These are phyloP conservation scores for Oenanthe oenanthe DNA, from an alignment of 2,113 vertebrate species.

Conservation along the genomic window DNA sequence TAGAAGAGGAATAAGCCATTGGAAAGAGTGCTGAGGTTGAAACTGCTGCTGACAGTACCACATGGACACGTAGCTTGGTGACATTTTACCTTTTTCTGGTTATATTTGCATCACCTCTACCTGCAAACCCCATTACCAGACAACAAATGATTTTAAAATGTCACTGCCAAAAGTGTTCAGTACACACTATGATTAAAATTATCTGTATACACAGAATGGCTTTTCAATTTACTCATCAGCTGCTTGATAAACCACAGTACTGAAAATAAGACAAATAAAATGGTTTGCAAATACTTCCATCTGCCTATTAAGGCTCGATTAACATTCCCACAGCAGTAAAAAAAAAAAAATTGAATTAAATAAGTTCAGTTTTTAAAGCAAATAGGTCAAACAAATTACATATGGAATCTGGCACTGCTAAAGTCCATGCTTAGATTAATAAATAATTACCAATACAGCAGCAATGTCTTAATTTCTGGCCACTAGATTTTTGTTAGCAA, in stretches of 20 bases:
- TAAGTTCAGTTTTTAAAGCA: slow-evolving; percentile 10
- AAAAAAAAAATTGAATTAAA: neutral
- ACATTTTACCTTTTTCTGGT: neutral
- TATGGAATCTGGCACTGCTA: slow-evolving; percentile 2
- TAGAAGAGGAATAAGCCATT: neutral
- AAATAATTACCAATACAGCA: neutral
- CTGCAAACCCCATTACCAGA: neutral
- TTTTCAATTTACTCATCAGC: slow-evolving; percentile 18
- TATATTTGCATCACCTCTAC: neutral
- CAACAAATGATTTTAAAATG: neutral
- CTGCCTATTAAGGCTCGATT: slow-evolving; percentile 1
- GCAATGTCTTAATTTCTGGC: neutral
- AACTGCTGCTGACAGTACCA: neutral
- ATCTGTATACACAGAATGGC: neutral
- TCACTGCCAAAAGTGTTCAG: neutral
- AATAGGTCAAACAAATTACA: slow-evolving; percentile 30
- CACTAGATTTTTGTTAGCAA: neutral
- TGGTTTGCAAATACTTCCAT: slow-evolving; percentile 44
- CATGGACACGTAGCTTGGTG: neutral
- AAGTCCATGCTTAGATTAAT: slow-evolving; percentile 6
- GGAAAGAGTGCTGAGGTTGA: neutral
- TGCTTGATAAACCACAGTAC: slow-evolving; percentile 49
- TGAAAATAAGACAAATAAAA: slow-evolving; percentile 46
- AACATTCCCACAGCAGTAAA: slow-evolving; percentile 26
- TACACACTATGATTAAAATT: neutral